Evolutionary conservation across 2,797 vertebrate genomes (phyloP).

Genomic region (Propithecus deckenii): DNA sequence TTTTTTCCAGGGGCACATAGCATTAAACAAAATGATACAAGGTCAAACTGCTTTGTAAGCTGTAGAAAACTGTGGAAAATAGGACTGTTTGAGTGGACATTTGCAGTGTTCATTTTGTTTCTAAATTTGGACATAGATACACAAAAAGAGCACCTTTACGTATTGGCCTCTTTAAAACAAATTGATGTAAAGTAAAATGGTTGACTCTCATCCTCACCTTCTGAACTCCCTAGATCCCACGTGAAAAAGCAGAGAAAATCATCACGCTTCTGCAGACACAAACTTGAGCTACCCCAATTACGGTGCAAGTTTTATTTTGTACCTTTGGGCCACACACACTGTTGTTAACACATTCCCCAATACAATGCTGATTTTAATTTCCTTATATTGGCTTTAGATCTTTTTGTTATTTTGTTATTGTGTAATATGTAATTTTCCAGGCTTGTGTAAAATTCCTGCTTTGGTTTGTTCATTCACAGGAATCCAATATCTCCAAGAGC

Average conservation of each 20-base stretch:
- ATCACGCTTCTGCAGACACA: not conserved
- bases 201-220: not conserved
- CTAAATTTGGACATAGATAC: not conserved
- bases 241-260: not conserved
- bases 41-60: not conserved
- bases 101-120: not conserved
- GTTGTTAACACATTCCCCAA: not conserved
- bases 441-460: not conserved
- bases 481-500: not conserved
- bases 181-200: not conserved
- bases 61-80: not conserved
- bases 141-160: not conserved
- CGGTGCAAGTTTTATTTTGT: not conserved
- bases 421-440: slow-evolving; percentile 22
- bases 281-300: not conserved
- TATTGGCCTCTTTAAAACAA: not conserved
- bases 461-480: slow-evolving; percentile 14
- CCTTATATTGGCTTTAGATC: not conserved
- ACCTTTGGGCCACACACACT: not conserved
- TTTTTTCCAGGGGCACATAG: not conserved
- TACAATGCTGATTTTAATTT: not conserved
- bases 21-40: not conserved
- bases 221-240: not conserved
- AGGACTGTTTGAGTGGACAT: not conserved
- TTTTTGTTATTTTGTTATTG: not conserved